Conservation (phyloP, 1,140 invertebrate genomes). For the Phenacoccus solenopsis region DNA sequence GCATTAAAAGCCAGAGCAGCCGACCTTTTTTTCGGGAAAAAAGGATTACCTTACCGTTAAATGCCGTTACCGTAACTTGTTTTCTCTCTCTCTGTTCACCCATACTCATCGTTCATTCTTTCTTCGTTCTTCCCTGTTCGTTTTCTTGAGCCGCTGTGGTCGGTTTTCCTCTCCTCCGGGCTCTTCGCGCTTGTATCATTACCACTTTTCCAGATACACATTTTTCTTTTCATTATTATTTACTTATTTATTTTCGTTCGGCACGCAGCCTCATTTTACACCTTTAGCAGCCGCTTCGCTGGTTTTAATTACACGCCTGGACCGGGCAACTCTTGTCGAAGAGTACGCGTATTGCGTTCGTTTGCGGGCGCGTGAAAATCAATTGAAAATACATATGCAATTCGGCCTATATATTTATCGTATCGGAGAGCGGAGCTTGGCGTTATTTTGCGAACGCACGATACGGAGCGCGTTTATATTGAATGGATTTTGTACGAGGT, state of each 20-base stretch:
- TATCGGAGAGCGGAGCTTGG: no score
- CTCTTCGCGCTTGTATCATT: no score
- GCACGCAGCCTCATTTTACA: background rate
- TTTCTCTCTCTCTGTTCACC: background rate
- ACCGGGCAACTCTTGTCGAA: no score
- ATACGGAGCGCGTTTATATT: no score
- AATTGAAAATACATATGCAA: slow-evolving; percentile 3
- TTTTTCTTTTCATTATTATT: background rate
- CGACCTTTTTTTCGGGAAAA: slow-evolving; percentile 10
- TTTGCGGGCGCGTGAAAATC: background rate
- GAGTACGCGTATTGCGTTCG: no score
- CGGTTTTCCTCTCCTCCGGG: background rate
- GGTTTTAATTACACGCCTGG: background rate
- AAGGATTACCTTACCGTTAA: slow-evolving; percentile 1
- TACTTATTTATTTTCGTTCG: background rate
- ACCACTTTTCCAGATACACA: background rate
- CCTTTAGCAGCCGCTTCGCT: background rate
- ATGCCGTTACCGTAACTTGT: background rate
- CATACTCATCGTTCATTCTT: background rate
- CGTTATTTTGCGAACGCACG: no score
- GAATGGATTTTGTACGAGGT: no score
- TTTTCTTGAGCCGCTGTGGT: background rate
- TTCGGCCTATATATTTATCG: background rate
- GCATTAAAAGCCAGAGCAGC: slow-evolving; percentile 12
- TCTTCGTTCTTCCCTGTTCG: background rate